A percentile compares a stretch with the other conserved stretches of the same genome.
Evolutionary conservation across 2,888 invertebrate species (phyloP).

Genomic region (Formica aserva): DNA sequence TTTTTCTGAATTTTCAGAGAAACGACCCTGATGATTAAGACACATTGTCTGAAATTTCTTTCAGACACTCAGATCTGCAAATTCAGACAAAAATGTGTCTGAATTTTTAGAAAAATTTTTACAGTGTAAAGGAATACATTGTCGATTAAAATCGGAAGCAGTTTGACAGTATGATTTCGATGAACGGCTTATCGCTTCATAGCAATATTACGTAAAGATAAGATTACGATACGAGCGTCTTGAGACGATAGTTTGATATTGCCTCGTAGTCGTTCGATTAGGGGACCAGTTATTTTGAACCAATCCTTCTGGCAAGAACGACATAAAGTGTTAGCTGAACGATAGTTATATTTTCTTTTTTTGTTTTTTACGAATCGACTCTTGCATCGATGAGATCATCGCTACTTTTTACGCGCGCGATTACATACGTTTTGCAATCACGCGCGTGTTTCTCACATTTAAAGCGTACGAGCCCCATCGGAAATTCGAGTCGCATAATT

Average conservation of each 20-base stretch:
- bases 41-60: too few species aligned
- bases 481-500: background rate
- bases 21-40: too few species aligned
- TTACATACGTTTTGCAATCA: conserved; percentile 49
- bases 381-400: conserved; percentile 38
- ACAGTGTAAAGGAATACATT: background rate
- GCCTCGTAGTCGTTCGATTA: background rate
- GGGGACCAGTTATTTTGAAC: background rate
- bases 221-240: conserved; percentile 37
- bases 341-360: background rate
- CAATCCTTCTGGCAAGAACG: background rate
- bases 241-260: background rate
- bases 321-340: conserved; percentile 24
- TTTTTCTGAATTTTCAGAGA: too few species aligned
- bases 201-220: conserved; percentile 44
- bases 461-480: background rate
- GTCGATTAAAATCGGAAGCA: background rate
- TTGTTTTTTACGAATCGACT: conserved; percentile 9
- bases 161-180: background rate
- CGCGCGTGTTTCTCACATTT: conserved; percentile 28
- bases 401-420: conserved; percentile 26
- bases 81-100: too few species aligned
- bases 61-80: too few species aligned
- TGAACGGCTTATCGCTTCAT: conserved; percentile 8
- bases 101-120: too few species aligned